These are phyloP conservation scores for Drosophila willistoni DNA, from an alignment of 1,140 invertebrate species.

Conservation along the genomic window DNA sequence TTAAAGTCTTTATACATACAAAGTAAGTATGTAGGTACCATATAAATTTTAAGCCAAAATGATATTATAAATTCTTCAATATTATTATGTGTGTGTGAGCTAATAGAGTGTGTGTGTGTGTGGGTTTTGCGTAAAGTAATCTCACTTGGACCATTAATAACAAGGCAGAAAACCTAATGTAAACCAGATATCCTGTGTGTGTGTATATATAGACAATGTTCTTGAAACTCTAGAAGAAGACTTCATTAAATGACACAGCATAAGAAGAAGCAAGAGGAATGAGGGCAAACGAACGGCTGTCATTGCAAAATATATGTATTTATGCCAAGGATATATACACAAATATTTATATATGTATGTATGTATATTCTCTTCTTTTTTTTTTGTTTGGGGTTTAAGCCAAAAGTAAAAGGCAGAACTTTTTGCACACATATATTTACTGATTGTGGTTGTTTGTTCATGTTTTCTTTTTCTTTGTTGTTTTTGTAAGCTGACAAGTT, in stretches of 20 bases:
- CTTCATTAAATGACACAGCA: slow-evolving; percentile 56
- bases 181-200: background rate
- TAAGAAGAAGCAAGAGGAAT: slow-evolving; percentile 34
- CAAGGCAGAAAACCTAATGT: background rate
- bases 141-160: slow-evolving; percentile 17
- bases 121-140: slow-evolving; percentile 26
- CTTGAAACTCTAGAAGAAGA: slow-evolving; percentile 34
- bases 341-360: slow-evolving; percentile 1
- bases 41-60: background rate
- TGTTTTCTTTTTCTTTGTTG: slow-evolving; percentile 12
- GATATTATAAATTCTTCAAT: slow-evolving; percentile 26
- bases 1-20: no score
- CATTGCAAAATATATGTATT: slow-evolving; percentile 25
- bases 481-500: slow-evolving; percentile 65
- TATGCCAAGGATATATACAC: slow-evolving; percentile 39
- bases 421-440: slow-evolving; percentile 37
- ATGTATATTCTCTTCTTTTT: background rate
- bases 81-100: slow-evolving; percentile 6
- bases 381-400: background rate
- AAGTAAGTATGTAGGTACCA: no score
- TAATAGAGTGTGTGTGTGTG: background rate
- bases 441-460: slow-evolving; percentile 36
- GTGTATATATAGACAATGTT: slow-evolving; percentile 7
- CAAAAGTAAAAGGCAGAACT: slow-evolving; percentile 3
- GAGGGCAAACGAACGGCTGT: slow-evolving; percentile 54